Conservation (phyloP, 2,888 invertebrate genomes). For the Melipona beecheii region DNA sequence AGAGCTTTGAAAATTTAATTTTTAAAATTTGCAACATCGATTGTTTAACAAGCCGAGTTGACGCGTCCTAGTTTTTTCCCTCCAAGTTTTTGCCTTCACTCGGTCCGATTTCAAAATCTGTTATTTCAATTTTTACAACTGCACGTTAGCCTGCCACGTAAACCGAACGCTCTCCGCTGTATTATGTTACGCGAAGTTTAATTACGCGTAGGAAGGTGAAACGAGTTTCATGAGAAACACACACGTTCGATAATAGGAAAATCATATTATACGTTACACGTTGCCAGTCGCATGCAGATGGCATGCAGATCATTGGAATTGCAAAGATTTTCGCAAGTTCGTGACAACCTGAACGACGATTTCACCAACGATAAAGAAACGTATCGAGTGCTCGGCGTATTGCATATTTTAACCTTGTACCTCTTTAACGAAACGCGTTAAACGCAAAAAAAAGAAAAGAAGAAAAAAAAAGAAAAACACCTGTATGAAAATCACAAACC, state of each 20-base stretch:
- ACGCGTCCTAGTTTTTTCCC: neutral
- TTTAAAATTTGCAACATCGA: neutral
- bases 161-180: neutral
- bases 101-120: neutral
- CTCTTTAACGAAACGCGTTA: neutral
- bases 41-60: neutral
- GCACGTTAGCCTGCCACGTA: neutral
- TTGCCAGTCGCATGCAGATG: conserved; percentile 42
- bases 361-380: conserved; percentile 11
- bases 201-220: conserved; percentile 31
- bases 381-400: neutral
- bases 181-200: conserved; percentile 19
- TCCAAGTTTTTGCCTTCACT: neutral
- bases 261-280: conserved; percentile 24
- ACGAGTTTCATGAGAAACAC: conserved; percentile 45
- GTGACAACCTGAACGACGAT: conserved; percentile 35
- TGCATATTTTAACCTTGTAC: conserved; percentile 17
- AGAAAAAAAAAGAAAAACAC: too few species aligned
- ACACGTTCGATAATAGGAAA: conserved; percentile 29
- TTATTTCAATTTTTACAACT: neutral
- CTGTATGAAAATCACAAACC: neutral
- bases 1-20: neutral
- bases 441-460: too few species aligned
- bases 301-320: conserved; percentile 57
- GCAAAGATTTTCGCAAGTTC: conserved; percentile 48